These are phyloP conservation scores for Taenioides sp. DNA, from an alignment of 2,797 vertebrate genomes.

Conservation along the genomic window DNA sequence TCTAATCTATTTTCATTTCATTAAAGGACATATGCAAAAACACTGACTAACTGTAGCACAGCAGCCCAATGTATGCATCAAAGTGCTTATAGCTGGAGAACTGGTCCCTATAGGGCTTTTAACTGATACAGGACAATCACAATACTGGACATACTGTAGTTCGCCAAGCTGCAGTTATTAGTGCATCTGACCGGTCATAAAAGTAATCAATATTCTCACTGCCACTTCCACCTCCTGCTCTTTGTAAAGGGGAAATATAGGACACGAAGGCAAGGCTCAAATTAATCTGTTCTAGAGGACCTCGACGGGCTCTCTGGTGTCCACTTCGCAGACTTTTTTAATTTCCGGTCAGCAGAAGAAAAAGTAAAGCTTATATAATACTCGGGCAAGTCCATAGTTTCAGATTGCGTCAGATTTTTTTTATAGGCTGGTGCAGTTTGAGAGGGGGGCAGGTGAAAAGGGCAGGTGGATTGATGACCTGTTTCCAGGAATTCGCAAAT, in stretches of 20 bases:
- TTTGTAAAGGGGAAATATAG: constrained; percentile 4
- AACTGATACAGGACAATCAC: too few relatives aligned
- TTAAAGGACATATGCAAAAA: too few relatives aligned
- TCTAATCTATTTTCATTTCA: too few relatives aligned
- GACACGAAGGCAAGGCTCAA: not conserved
- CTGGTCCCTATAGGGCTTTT: too few relatives aligned
- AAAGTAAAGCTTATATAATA: not conserved
- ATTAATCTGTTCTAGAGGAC: not conserved
- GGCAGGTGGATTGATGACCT: not conserved
- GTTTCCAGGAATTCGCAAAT: not conserved
- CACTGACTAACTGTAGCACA: too few relatives aligned
- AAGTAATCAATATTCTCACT: not conserved
- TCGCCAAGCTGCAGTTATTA: not conserved
- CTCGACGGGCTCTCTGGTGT: constrained; percentile 1
- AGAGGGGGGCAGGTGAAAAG: not conserved
- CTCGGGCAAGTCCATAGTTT: not conserved
- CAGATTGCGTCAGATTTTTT: not conserved
- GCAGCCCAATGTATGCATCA: too few relatives aligned
- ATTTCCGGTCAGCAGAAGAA: not conserved
- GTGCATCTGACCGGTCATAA: not conserved
- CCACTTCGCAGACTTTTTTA: not conserved
- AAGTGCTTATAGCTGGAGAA: too few relatives aligned
- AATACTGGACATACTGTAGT: too few relatives aligned
- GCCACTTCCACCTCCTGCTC: not conserved
- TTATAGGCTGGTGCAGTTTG: not conserved